Base-by-base conservation (phyloP, 2,797 vertebrate species). In the Okamejei kenojei region DNA sequence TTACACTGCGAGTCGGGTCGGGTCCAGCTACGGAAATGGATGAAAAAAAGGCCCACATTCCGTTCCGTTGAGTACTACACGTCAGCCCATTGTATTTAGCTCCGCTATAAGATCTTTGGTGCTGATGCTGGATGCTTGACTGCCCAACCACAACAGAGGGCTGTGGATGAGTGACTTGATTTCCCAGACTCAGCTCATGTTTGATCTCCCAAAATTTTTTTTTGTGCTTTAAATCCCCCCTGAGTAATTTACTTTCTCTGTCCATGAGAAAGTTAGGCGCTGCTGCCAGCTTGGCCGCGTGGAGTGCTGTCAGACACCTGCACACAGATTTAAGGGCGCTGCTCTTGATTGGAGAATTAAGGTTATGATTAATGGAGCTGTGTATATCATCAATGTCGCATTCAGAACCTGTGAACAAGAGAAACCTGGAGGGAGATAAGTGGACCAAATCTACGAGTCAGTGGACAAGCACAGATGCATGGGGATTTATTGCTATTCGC, bases 201-300 rank as follows among this genome's bases (percentile, higher is more conserved):
- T 21, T 80, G 79, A 45, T 80, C 79, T 80, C 79, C 79, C 79
- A 80, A 45, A 21, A 80, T 17, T 80, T 80, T 80, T 80, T 35
- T 80, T 80, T 80, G 38, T 9, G 79, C 45, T 80, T 80, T 35
- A 80, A 80, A 80, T 45, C 21, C 79, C 79, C 79, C 21, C 35
- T 9, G 79, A 80, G 45, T 80, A 80, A 80, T 80, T 80, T 45
- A 80, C 38, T 80, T 80, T 80, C 19, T 80, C 35, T 80, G 17
- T 80, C 32, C 79, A 80, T 80, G 79, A 35, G 79, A 80, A 80
- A 80, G 35, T 45, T 80, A 19, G 1, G 19, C 61, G 2, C 0
- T 32, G 23, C 35, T n/a, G n/a, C 7, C 38, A 80, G 78, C 38
- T 45, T 38, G 38, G 35, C 79, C 7, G 8, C 21, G 79, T 4